Evolutionary conservation across 2,888 invertebrate genomes (phyloP), one percentile per base, ranked within the genome.

Genomic region (Apocheima hispidaria): DNA sequence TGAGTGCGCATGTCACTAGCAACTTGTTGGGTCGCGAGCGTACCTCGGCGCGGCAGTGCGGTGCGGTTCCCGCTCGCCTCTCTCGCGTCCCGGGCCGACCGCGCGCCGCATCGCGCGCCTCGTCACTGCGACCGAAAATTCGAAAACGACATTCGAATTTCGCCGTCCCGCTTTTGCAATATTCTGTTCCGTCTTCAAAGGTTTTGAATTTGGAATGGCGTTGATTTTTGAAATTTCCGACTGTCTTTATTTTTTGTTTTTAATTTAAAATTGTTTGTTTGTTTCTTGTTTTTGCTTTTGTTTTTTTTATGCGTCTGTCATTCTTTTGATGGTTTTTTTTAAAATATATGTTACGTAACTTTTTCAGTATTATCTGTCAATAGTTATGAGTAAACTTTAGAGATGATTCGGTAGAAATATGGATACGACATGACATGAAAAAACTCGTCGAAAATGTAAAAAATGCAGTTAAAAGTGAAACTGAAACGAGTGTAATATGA

Each of bases 11-110:
- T 92, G 92, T 84, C 90, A 72, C 69, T 5, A 83, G 74, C 89
- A 91, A 91, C 92, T 92, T 92, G 92, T 92, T 92, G 92, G 90
- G 91, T 90, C 90, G 79, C 82, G 88, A 83, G 83, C 77, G n/a
- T 74, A 70, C 82, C 86, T 84, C 77, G 75, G 71, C 79, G 75
- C 76, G 89, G 87, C 91, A 92, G 92, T 92, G 91, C 90, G 90
- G 78, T 81, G 89, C 83, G 84, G 77, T 74, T n/a, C n/a, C 70
- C 82, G 86, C 85, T 77, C 74, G 72, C 79, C 78, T 74, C 75
- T 70, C 77, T 79, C 82, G 83, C 83, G 87, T 80, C 55, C 46
- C 51, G 55, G 48, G 16, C 18, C 51, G 36, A 70, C 74, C 61
- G n/a, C n/a, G n/a, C n/a, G 75, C 69, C 75, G 71, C 68, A 55